Evolutionary conservation across 2,888 invertebrate species (phyloP).

Genomic region (Melieria crassipennis): DNA sequence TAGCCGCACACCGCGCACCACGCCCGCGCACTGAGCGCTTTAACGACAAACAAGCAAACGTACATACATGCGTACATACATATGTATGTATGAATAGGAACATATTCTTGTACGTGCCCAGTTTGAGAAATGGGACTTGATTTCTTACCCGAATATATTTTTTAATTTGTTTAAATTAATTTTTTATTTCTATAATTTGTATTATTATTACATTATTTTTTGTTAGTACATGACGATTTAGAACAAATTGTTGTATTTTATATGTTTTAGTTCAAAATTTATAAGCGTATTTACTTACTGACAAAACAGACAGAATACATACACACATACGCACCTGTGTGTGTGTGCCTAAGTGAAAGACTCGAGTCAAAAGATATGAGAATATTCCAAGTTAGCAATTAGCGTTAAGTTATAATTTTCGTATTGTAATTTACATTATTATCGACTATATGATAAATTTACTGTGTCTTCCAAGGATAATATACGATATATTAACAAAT

Average conservation of each 20-base stretch:
- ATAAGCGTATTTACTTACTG: no score
- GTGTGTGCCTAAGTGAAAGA: neutral
- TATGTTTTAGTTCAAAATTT: no score
- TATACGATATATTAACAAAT: neutral
- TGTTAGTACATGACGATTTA: neutral
- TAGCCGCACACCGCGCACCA: no score
- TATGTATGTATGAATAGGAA: neutral
- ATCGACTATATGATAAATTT: neutral
- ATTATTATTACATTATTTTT: neutral
- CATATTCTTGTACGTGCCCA: neutral
- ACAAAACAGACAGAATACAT: no score
- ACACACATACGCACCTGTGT: no score
- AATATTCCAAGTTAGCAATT: no score
- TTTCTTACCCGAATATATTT: neutral
- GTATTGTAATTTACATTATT: no score
- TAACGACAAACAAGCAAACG: no score
- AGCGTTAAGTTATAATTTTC: no score
- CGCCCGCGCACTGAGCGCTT: no score
- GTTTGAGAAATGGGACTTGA: neutral
- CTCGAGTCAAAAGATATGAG: neutral
- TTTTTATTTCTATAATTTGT: neutral
- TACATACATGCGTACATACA: neutral
- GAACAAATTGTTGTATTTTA: no score
- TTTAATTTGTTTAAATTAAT: neutral
- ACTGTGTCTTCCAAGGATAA: neutral